phyloP scores from a whole-genome alignment of 2,797 vertebrate genomes.

The Danio kyathit region DNA sequence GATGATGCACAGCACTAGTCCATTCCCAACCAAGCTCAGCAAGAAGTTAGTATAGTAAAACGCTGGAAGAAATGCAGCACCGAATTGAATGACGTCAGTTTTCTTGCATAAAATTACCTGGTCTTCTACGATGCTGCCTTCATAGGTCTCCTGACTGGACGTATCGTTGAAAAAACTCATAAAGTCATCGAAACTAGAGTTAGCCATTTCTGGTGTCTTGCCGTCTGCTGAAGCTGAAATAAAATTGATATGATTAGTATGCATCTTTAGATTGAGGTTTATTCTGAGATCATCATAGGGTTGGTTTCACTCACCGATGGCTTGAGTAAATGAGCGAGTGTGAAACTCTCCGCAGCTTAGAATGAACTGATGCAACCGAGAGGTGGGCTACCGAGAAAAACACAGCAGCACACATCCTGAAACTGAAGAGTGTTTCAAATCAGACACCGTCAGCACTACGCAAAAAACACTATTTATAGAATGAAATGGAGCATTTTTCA shows the following conservation, averaged over 20 bases:
- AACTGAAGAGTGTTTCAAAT: slow-evolving; percentile 12
- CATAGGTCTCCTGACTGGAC: fast-evolving
- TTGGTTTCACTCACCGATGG: background rate
- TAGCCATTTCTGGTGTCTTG: background rate
- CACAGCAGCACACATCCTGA: background rate
- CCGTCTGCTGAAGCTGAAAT: background rate
- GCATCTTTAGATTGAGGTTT: background rate
- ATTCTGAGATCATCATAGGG: background rate
- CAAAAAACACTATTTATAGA: background rate
- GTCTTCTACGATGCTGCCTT: slow-evolving; percentile 19
- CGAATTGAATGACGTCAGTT: slow-evolving; percentile 67
- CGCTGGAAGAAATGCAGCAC: slow-evolving; percentile 70
- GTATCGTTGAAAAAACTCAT: fast-evolving
- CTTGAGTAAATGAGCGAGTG: background rate
- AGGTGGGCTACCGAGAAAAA: background rate
- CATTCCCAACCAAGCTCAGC: slow-evolving; percentile 79
- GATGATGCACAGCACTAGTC: slow-evolving; percentile 79
- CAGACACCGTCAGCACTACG: background rate
- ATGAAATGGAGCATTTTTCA: too few species aligned
- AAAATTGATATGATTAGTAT: background rate
- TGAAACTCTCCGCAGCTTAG: slow-evolving; percentile 8
- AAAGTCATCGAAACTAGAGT: fast-evolving
- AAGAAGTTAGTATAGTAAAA: slow-evolving; percentile 80
- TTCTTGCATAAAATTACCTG: slow-evolving; percentile 67
- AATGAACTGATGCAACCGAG: background rate